These are phyloP conservation scores for Macaca fascicularis DNA, from an alignment of 2,113 vertebrate species.

Conservation along the genomic window DNA sequence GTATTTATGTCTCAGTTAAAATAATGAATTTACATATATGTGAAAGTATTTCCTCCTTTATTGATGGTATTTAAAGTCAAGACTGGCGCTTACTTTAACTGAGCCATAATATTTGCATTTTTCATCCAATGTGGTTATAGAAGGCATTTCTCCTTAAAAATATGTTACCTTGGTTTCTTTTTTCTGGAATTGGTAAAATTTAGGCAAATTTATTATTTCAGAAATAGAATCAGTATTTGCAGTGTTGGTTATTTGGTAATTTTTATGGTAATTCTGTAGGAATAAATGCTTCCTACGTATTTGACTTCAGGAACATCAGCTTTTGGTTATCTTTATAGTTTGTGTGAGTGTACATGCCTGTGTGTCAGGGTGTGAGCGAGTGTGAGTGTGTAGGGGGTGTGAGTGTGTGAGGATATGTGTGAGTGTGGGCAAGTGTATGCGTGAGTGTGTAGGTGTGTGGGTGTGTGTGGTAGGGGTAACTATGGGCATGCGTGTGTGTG, in stretches of 20 bases:
- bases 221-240: not conserved
- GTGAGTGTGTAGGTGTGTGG: not conserved
- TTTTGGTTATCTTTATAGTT: not conserved
- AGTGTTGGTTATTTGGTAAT: not conserved
- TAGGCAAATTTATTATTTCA: not conserved
- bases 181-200: slow-evolving; percentile 10
- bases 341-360: not conserved
- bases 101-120: not conserved
- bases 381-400: not conserved
- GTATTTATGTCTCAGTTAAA: slow-evolving; percentile 32
- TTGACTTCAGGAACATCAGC: not conserved
- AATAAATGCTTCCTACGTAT: not conserved
- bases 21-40: not conserved
- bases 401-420: not conserved
- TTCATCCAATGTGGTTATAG: not conserved
- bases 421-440: not conserved
- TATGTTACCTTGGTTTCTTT: not conserved
- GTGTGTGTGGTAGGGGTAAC: not conserved
- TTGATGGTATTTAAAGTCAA: not conserved
- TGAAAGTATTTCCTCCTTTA: not conserved
- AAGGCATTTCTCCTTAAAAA: not conserved
- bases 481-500: not conserved
- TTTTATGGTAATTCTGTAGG: not conserved
- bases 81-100: not conserved
- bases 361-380: not conserved